Percentiles rank a stretch among this genome's conserved stretches.
Evolutionary conservation across 1,140 invertebrate species (phyloP).

Genomic region (Drosophila yakuba): DNA sequence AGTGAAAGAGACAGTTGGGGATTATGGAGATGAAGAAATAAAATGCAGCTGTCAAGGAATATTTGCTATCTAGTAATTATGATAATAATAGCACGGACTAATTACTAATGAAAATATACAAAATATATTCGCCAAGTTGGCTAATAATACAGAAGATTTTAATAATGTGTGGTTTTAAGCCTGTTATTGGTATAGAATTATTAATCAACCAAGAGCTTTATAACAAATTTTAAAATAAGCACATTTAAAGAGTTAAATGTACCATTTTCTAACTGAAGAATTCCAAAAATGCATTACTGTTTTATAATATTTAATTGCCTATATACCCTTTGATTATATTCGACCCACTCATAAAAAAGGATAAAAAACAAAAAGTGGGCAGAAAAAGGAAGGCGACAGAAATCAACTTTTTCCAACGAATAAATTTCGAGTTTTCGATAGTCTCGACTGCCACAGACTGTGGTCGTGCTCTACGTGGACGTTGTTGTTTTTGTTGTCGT

Average conservation of each 20-base stretch:
- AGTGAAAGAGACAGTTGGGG: background rate
- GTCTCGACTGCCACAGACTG: slow-evolving; percentile 80
- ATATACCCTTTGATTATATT: slow-evolving; percentile 25
- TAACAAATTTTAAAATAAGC: too few relatives aligned
- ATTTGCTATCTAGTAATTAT: background rate
- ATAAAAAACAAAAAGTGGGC: slow-evolving; percentile 39
- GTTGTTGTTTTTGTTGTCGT: slow-evolving; percentile 43
- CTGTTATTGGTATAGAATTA: too few relatives aligned
- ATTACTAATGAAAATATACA: background rate
- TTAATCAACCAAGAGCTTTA: too few relatives aligned
- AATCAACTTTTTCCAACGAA: slow-evolving; percentile 83
- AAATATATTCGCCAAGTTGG: too few relatives aligned
- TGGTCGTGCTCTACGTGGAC: slow-evolving; percentile 55
- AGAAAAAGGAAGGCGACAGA: slow-evolving; percentile 45
- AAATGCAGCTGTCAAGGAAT: background rate
- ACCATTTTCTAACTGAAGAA: too few relatives aligned
- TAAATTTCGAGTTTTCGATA: slow-evolving; percentile 83
- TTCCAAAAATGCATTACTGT: too few relatives aligned
- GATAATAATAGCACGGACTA: background rate
- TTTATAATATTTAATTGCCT: background rate
- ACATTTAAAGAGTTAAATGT: too few relatives aligned
- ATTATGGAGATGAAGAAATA: slow-evolving; percentile 5
- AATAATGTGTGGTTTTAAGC: too few relatives aligned
- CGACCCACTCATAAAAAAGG: slow-evolving; percentile 15
- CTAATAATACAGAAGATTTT: too few relatives aligned